Conservation (phyloP, 2,888 invertebrate genomes). For the Drosophila macrothrix region DNA sequence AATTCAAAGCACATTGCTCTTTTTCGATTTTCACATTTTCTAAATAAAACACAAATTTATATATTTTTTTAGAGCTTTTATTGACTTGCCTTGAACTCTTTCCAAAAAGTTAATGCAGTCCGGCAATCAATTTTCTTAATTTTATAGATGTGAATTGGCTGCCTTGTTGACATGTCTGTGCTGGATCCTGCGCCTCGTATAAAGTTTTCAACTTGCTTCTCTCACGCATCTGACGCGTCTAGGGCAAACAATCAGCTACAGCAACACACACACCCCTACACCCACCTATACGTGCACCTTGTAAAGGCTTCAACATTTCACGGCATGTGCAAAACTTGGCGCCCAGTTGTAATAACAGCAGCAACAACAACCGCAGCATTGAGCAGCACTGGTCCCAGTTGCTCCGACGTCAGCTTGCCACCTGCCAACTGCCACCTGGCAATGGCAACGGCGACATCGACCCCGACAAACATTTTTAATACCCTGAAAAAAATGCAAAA, state of each 20-base stretch:
- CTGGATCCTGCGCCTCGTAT: background rate
- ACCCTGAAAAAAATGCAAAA: slow-evolving; percentile 12
- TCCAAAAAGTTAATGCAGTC: slow-evolving; percentile 28
- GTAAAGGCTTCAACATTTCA: slow-evolving; percentile 52
- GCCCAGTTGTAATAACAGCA: slow-evolving; percentile 41
- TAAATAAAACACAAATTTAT: background rate
- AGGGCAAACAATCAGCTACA: slow-evolving; percentile 67
- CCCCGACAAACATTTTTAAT: slow-evolving; percentile 49
- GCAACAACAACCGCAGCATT: slow-evolving; percentile 16
- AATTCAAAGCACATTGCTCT: background rate
- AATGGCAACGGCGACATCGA: slow-evolving; percentile 34
- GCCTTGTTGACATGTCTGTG: slow-evolving; percentile 41
- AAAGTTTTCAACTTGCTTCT: slow-evolving; percentile 3
- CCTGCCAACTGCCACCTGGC: slow-evolving; percentile 31
- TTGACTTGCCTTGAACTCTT: background rate
- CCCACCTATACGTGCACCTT: slow-evolving; percentile 31
- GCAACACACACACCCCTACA: slow-evolving; percentile 42
- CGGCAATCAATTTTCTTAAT: slow-evolving; percentile 69
- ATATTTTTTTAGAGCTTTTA: too few relatives aligned
- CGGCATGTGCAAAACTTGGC: slow-evolving; percentile 65
- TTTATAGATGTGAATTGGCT: slow-evolving; percentile 70
- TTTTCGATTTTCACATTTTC: background rate
- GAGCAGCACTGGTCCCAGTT: slow-evolving; percentile 33
- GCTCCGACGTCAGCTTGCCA: slow-evolving; percentile 50
- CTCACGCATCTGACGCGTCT: slow-evolving; percentile 47